Evolutionary conservation across 2,797 vertebrate species (phyloP).

Genomic region (Spinibarbus caldwelli): DNA sequence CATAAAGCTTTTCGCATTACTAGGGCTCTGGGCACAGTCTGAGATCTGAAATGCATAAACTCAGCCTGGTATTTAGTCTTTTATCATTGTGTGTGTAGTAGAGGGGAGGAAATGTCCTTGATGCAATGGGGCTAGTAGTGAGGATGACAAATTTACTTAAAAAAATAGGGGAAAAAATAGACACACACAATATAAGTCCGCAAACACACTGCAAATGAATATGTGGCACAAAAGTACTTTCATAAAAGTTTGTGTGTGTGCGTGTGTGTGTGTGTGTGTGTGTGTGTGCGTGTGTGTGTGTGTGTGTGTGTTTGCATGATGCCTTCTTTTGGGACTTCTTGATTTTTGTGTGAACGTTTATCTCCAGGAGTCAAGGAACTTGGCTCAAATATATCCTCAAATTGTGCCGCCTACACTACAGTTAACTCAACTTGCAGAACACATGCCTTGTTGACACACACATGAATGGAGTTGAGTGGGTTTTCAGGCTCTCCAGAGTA

Average conservation of each 20-base stretch:
- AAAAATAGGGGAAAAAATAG: too few species aligned
- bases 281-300: too few species aligned
- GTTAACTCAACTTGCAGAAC: neutral
- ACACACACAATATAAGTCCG: too few species aligned
- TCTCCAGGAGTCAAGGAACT: neutral
- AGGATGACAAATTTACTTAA: neutral
- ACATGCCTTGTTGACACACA: neutral
- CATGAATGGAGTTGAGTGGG: neutral
- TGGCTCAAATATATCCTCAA: slow-evolving; percentile 15
- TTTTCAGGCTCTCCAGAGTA: neutral
- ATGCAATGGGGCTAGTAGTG: neutral
- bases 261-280: too few species aligned
- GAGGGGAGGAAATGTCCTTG: neutral
- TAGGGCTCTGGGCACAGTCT: neutral
- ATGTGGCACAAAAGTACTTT: too few species aligned
- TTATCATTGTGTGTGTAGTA: neutral
- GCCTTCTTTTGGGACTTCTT: neutral
- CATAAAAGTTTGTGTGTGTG: neutral
- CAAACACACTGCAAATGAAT: too few species aligned
- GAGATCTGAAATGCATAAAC: slow-evolving; percentile 18
- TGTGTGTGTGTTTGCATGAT: neutral
- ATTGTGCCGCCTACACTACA: neutral
- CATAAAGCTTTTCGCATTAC: slow-evolving; percentile 9
- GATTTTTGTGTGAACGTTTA: neutral
- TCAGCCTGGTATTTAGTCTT: slow-evolving; percentile 6